A percentile compares a stretch with the other conserved stretches of the same genome.
phyloP scores from a whole-genome alignment of 2,888 invertebrate genomes.

The Apoda limacodes region DNA sequence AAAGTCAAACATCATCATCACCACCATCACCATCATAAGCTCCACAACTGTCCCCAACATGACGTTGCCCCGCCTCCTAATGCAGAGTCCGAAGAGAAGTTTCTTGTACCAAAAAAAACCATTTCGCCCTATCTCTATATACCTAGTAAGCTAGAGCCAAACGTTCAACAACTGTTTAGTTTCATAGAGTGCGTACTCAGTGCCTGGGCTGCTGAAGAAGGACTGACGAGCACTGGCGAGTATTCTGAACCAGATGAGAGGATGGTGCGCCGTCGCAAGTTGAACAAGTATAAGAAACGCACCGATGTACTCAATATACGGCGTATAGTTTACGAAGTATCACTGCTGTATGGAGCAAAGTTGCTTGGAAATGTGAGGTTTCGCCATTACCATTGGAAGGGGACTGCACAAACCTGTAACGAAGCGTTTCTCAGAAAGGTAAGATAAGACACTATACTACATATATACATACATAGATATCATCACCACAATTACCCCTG shows the following conservation, averaged over 20 bases:
- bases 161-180: conserved; percentile 84
- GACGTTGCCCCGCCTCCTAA: conserved; percentile 47
- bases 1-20: conserved; percentile 51
- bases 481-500: no score
- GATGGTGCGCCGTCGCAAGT: conserved; percentile 69
- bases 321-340: conserved; percentile 76
- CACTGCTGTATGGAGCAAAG: conserved; percentile 75
- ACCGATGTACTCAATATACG: conserved; percentile 76
- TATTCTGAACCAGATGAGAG: conserved; percentile 81
- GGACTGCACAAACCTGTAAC: conserved; percentile 88
- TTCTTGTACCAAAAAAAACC: conserved; percentile 49
- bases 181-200: conserved; percentile 84
- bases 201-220: conserved; percentile 82
- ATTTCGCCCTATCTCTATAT: conserved; percentile 65
- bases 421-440: conserved; percentile 91
- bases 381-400: conserved; percentile 87
- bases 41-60: conserved; percentile 58
- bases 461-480: no score
- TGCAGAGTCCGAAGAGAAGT: conserved; percentile 41
- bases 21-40: conserved; percentile 52
- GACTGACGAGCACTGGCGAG: conserved; percentile 78
- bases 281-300: conserved; percentile 73
- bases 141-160: conserved; percentile 75
- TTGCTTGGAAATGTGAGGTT: conserved; percentile 77
- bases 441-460: no score